A percentile compares a stretch with the other conserved stretches of the same genome.
Conservation (phyloP, 2,888 invertebrate genomes). For the Ferrisia virgata region DNA sequence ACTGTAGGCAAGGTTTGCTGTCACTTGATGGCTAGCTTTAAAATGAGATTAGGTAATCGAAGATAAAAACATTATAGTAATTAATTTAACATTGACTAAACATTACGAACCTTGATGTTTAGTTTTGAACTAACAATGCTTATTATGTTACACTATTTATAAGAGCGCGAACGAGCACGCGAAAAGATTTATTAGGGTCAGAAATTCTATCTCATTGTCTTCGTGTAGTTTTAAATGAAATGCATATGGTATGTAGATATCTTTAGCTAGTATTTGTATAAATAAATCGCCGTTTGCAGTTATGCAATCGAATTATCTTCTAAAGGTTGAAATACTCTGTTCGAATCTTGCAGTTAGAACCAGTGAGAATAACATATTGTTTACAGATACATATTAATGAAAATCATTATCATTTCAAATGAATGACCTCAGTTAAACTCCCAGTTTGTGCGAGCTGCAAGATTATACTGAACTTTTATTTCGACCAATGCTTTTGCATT, state of each 20-base stretch:
- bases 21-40: conserved; percentile 18
- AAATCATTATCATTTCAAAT: background rate
- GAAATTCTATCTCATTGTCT: conserved; percentile 22
- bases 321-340: background rate
- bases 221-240: background rate
- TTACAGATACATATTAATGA: background rate
- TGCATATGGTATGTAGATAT: conserved; percentile 17
- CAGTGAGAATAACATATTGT: background rate
- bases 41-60: conserved; percentile 29
- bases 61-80: conserved; percentile 28
- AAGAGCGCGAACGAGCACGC: background rate
- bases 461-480: no score
- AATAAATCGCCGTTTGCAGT: background rate
- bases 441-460: background rate
- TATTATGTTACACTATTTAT: conserved; percentile 18
- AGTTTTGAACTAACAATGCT: conserved; percentile 15
- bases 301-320: conserved; percentile 9
- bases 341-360: background rate
- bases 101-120: conserved; percentile 19
- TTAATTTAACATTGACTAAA: conserved; percentile 33
- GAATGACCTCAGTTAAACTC: conserved; percentile 9
- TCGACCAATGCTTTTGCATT: no score
- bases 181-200: conserved; percentile 15
- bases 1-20: conserved; percentile 20
- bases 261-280: background rate